These are phyloP conservation scores for Halcyon badia DNA, from an alignment of 2,797 vertebrate genomes.

Conservation along the genomic window DNA sequence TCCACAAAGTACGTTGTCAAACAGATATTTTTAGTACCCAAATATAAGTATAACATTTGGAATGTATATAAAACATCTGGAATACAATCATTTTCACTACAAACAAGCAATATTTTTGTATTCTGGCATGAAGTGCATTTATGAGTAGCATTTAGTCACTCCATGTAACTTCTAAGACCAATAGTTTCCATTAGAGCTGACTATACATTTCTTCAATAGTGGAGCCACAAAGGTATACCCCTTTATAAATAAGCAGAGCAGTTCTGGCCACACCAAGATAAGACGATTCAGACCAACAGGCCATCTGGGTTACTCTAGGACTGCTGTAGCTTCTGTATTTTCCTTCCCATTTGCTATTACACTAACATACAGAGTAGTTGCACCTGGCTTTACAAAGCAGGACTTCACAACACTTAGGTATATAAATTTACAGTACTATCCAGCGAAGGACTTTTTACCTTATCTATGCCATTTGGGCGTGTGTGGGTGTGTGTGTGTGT, in stretches of 20 bases:
- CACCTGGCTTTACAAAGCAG: background rate
- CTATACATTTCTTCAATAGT: background rate
- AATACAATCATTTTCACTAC: constrained; percentile 21
- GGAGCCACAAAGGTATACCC: background rate
- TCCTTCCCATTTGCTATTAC: background rate
- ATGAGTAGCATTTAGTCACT: background rate
- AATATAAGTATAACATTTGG: background rate
- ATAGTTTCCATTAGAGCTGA: background rate
- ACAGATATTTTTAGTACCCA: constrained; percentile 8
- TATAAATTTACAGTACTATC: background rate
- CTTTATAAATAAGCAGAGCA: background rate
- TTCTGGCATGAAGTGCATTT: background rate
- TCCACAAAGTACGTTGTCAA: constrained; percentile 62
- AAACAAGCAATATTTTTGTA: background rate
- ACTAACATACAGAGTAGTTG: background rate
- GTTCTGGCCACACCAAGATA: background rate
- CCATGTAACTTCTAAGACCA: background rate
- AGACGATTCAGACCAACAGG: rapidly evolving
- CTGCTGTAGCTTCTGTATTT: background rate
- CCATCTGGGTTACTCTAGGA: background rate
- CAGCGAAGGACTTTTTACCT: background rate
- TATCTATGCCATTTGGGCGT: background rate
- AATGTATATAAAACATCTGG: constrained; percentile 9
- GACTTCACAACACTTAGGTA: background rate
- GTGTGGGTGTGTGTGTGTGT: no score